A percentile compares a stretch with the other conserved stretches of the same genome.
These are phyloP conservation scores for Nomada ferruginata DNA, from an alignment of 2,888 invertebrate genomes.

Conservation along the genomic window DNA sequence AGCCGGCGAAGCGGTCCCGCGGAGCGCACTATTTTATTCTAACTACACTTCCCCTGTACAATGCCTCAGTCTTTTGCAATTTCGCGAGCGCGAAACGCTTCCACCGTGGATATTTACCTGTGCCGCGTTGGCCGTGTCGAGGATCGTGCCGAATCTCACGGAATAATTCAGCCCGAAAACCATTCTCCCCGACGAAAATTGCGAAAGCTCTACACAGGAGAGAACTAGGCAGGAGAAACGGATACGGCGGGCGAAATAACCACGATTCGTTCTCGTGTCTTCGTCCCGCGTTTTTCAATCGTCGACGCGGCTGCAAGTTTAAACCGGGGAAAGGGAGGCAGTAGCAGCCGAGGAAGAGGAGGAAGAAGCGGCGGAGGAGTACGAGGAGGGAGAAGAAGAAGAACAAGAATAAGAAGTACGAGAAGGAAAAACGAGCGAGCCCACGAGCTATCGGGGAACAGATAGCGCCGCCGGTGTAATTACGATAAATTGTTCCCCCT, in stretches of 20 bases:
- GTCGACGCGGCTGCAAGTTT: neutral
- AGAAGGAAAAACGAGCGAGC: constrained; percentile 24
- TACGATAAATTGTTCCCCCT: constrained; percentile 64
- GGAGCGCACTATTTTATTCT: constrained; percentile 43
- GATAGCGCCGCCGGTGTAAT: constrained; percentile 55
- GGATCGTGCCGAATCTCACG: constrained; percentile 36
- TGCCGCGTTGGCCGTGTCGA: neutral
- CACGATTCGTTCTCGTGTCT: neutral
- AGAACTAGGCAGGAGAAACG: neutral
- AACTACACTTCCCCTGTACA: constrained; percentile 24
- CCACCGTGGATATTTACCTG: constrained; percentile 29
- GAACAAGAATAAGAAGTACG: neutral
- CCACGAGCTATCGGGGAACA: constrained; percentile 23
- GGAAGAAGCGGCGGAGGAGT: neutral
- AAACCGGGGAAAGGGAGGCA: too few species aligned
- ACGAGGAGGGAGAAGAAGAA: neutral
- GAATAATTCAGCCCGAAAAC: constrained; percentile 37
- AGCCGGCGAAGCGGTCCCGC: constrained; percentile 23
- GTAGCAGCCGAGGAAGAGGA: too few species aligned
- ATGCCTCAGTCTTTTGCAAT: constrained; percentile 52
- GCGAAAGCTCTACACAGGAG: neutral
- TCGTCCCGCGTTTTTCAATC: neutral
- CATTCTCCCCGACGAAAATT: constrained; percentile 19
- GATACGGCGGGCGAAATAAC: neutral
- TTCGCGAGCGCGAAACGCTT: constrained; percentile 37